Evolutionary conservation across 23 tunicate species (phyloP).

Genomic region (Trididemnum clinides): DNA sequence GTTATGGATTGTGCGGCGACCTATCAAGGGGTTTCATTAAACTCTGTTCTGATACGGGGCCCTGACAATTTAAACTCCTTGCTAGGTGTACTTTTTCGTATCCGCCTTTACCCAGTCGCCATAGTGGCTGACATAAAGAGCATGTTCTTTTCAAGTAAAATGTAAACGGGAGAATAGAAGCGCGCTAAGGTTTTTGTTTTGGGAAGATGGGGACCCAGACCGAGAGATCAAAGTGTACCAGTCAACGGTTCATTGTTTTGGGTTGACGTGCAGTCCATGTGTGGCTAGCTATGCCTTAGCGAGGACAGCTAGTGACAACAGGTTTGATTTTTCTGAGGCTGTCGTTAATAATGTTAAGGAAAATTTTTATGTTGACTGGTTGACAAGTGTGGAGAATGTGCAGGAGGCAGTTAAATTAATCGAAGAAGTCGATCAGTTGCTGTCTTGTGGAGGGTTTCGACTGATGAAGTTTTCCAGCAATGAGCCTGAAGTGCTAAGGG

Average conservation of each 20-base stretch:
- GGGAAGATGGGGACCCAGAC: not conserved
- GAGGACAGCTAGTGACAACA: not conserved
- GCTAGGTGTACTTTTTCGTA: not conserved
- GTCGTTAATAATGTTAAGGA: not conserved
- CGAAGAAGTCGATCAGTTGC: not conserved
- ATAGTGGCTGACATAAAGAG: not conserved
- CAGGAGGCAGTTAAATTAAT: not conserved
- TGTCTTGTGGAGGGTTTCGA: not conserved
- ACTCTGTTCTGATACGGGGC: not conserved
- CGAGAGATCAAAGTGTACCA: not conserved
- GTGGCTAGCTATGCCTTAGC: not conserved
- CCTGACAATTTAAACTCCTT: constrained; percentile 3
- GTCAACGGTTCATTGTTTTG: constrained; percentile 2
- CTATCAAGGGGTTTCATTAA: not conserved
- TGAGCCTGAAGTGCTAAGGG: not conserved
- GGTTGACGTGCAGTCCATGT: not conserved
- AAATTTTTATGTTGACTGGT: constrained; percentile 5
- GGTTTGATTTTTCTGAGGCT: not conserved
- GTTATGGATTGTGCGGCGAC: not conserved
- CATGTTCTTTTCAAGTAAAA: not conserved
- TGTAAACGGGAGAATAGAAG: not conserved
- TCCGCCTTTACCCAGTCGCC: not conserved
- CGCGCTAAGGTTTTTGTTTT: not conserved
- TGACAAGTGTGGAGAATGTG: not conserved
- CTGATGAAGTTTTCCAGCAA: not conserved